Evolutionary conservation across 1,140 invertebrate genomes (phyloP), one percentile per base, ranked within the genome.

Genomic region (Manduca sexta): DNA sequence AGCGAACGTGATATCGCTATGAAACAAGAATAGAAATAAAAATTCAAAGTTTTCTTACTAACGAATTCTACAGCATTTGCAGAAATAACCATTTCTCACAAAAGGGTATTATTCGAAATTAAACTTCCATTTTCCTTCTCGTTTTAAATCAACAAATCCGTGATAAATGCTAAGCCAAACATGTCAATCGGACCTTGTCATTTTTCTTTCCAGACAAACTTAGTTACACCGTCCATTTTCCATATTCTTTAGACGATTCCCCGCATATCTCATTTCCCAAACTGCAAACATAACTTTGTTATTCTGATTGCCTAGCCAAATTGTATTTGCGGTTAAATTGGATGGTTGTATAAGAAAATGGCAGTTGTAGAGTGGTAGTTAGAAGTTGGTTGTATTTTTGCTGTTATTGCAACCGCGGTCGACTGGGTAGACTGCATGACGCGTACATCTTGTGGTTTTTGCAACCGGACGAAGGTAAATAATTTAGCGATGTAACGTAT

Each of bases 371-470:
- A 11, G n/a, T 1, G 39, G 35, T 35, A 26, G 4, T 26, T 8
- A 26, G 18, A 38, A 44, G 7, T 16, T 53, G 8, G 21, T 26
- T 26, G 18, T 34, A 18, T 49, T 45, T 77, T 70, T 72, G 40
- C 56, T 68, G 52, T 56, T 63, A 69, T 64, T 73, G 59, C 58
- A 64, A 72, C 52, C 56, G 52, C 50, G 49, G 51, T 44, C 52
- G 53, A 53, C 51, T 53, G 48, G 44, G 46, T 64, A 80, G 76
- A 80, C 76, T 76, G 74, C 70, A 80, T 78, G 74, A 80, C 76
- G 76, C 76, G 72, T 73, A 71, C 66, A 66, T 70, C 69, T 65
- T 72, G 72, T 57, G 63, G 68, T 76, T 77, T 74, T 80, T 74
- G 70, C 70, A 70, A 74, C 60, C 51, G 60, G 52, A 53, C 54